Base-by-base conservation (phyloP, 2,113 vertebrate genomes). In the Stigmatopora nigra region DNA sequence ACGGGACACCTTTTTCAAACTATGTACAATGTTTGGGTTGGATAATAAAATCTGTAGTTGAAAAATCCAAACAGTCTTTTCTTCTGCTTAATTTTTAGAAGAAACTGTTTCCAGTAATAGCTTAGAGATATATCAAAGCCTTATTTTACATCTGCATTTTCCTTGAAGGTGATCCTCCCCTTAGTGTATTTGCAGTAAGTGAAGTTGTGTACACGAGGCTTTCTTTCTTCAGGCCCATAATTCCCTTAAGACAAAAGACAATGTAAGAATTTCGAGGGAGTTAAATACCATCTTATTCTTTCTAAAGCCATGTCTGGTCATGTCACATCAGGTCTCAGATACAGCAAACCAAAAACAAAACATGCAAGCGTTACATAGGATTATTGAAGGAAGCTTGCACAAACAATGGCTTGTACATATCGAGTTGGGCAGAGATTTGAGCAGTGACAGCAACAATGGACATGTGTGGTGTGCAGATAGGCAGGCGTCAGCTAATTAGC, bases 391-490 rank as follows among this genome's bases (percentile, higher is more conserved):
- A 76, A 87, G 81, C 78, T 72, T 68, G 66, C 51, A 69, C 73
- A 80, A 68, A 91, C 90, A 91, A 90, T 88, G 77, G 80, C 61
- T 64, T 55, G 68, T 49, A 41, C 68, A 68, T 78, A 85, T 89
- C 81, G 74, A 81, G 82, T 55, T 58, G 71, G 75, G 72, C 65
- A 60, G 76, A 86, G 84, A 90, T 83, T 70, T 66, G 57, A 61
- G 65, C 69, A 68, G 82, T 46, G 79, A 88, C 85, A 81, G 86
- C 81, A 82, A 88, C 82, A 87, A 88, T 85, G 81, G 85, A 85
- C 84, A 82, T 89, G 86, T 91, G 91, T 81, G 87, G 87, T 35
- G 80, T 70, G 75, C 62, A 92, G 91, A 92, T 92, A 91, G 86
- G 86, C 84, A 85, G 84, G 88, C 80, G 15, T 75, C 77, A 46